A percentile compares a stretch with the other conserved stretches of the same genome.
These are phyloP conservation scores for Gymnarchus niloticus DNA, from an alignment of 2,113 vertebrate species.

Conservation along the genomic window DNA sequence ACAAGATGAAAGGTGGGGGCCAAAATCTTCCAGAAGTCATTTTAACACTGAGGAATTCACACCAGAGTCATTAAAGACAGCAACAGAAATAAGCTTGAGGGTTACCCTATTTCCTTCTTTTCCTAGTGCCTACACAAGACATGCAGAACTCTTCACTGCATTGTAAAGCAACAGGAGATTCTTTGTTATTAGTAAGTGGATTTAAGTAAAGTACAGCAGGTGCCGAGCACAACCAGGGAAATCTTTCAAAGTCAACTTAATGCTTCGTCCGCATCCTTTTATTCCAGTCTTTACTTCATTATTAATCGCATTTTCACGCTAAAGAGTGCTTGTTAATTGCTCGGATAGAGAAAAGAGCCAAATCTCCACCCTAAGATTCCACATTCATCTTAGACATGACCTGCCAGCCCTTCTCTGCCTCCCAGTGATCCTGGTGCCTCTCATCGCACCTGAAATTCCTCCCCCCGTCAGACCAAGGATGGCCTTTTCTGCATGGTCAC, in stretches of 20 bases:
- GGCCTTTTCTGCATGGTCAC: not conserved
- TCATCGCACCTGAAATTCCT: not conserved
- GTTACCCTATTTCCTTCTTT: not conserved
- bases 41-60: not conserved
- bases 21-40: not conserved
- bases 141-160: not conserved
- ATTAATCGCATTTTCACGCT: slow-evolving; percentile 33
- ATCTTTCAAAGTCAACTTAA: not conserved
- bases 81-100: not conserved
- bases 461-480: not conserved
- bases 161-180: not conserved
- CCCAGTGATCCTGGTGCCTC: slow-evolving; percentile 13
- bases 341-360: slow-evolving; percentile 33
- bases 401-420: not conserved
- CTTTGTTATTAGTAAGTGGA: too few species aligned
- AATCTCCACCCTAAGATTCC: slow-evolving; percentile 21
- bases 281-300: slow-evolving; percentile 12
- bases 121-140: not conserved
- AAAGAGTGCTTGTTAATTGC: slow-evolving; percentile 29
- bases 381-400: slow-evolving; percentile 11
- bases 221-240: too few species aligned
- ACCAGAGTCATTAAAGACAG: not conserved
- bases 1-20: not conserved
- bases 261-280: not conserved
- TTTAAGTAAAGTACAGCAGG: too few species aligned